Percentiles rank a stretch among this genome's conserved stretches.
phyloP scores from a whole-genome alignment of 2,888 invertebrate species.

The Scrobipalpa atriplicella region DNA sequence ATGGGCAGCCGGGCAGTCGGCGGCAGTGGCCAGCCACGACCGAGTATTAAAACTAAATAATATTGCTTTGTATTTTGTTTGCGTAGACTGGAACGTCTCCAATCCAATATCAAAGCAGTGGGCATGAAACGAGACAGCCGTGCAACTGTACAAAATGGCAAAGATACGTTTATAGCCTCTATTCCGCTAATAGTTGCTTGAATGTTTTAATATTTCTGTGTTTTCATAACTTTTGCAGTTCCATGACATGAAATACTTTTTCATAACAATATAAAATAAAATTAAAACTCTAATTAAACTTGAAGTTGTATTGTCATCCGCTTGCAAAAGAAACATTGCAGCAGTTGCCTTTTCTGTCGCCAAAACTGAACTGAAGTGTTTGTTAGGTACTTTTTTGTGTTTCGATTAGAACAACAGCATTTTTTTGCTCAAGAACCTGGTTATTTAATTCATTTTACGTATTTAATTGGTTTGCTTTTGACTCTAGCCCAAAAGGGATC shows the following conservation, averaged over 20 bases:
- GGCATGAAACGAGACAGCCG: constrained; percentile 24
- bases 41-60: constrained; percentile 41
- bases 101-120: constrained; percentile 23
- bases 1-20: constrained; percentile 46
- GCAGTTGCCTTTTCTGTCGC: no score
- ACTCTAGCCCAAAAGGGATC: no score
- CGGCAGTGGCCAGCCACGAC: constrained; percentile 39
- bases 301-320: no score
- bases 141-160: constrained; percentile 14
- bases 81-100: constrained; percentile 20
- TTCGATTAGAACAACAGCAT: no score
- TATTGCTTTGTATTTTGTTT: constrained; percentile 37
- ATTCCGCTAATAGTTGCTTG: neutral
- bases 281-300: no score
- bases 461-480: no score
- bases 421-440: no score
- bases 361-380: no score
- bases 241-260: neutral
- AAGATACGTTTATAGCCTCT: constrained; percentile 4
- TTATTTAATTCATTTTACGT: no score
- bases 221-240: neutral
- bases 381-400: no score
- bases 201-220: neutral
- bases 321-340: no score
- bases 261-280: no score